Conservation (phyloP, 2,113 vertebrate genomes). For the Takifugu bimaculatus region DNA sequence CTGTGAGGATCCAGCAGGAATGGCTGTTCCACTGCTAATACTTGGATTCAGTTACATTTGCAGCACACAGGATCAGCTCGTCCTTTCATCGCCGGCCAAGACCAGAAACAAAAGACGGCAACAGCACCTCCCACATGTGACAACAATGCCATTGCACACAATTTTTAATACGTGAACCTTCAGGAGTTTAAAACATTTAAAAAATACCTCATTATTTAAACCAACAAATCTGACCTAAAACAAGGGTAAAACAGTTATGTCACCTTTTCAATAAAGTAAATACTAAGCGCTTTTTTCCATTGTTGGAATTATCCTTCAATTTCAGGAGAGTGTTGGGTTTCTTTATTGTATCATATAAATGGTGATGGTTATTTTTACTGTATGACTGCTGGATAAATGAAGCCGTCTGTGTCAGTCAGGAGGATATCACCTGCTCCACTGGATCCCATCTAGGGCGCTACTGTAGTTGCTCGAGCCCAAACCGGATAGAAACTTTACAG, state of each 20-base stretch:
- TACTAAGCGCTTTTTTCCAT: too few species aligned
- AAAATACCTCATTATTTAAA: too few species aligned
- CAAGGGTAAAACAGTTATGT: background rate
- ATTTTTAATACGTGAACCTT: background rate
- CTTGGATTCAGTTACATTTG: conserved; percentile 30
- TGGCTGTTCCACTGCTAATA: background rate
- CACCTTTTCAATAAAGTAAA: too few species aligned
- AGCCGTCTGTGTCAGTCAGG: background rate
- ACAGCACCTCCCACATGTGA: conserved; percentile 23
- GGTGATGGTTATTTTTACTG: background rate
- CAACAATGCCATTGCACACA: too few species aligned
- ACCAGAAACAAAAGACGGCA: conserved; percentile 22
- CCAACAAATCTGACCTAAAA: too few species aligned
- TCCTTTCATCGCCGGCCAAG: conserved; percentile 21
- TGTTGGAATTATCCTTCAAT: too few species aligned
- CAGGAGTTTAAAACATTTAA: background rate
- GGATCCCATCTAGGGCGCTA: conserved; percentile 27
- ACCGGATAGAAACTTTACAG: conserved; percentile 15
- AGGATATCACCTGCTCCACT: background rate
- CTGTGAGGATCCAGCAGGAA: conserved; percentile 18
- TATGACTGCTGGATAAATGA: background rate
- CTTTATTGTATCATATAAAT: background rate
- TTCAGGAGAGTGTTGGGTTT: too few species aligned
- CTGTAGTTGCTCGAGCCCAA: conserved; percentile 6
- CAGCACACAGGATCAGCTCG: conserved; percentile 11